Evolutionary conservation across 1,140 invertebrate genomes (phyloP).

Genomic region (Drosophila nigromelanica): DNA sequence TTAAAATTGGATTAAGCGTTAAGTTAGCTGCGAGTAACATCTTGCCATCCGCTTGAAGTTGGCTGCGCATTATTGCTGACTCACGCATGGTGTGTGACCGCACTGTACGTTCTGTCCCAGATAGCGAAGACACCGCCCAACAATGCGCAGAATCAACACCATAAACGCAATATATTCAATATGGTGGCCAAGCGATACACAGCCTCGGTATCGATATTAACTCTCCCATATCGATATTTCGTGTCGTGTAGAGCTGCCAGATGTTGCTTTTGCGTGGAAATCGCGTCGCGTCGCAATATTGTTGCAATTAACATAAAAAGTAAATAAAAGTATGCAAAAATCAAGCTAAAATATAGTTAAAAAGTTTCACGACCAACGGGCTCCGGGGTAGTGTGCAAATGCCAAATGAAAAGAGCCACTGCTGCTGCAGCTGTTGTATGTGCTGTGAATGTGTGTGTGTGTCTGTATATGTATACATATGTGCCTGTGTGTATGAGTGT

Average conservation of each 20-base stretch:
- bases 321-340: slow-evolving; percentile 42
- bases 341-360: slow-evolving; percentile 10
- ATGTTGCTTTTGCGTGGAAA: slow-evolving; percentile 39
- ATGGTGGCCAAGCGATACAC: slow-evolving; percentile 6
- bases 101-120: background rate
- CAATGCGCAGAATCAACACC: too few relatives aligned
- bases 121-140: background rate
- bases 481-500: slow-evolving; percentile 10
- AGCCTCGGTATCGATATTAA: slow-evolving; percentile 4
- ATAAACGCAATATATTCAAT: slow-evolving; percentile 6
- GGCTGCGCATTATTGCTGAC: slow-evolving; percentile 18
- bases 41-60: background rate
- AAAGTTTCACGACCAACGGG: slow-evolving; percentile 8
- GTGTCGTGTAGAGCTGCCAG: slow-evolving; percentile 33
- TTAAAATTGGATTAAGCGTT: background rate
- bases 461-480: slow-evolving; percentile 7
- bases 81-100: slow-evolving; percentile 9
- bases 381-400: slow-evolving; percentile 13
- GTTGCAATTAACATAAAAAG: slow-evolving; percentile 33
- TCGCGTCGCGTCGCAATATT: slow-evolving; percentile 50
- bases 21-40: slow-evolving; percentile 12
- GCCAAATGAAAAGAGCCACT: slow-evolving; percentile 37
- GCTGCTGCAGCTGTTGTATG: slow-evolving; percentile 48
- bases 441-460: slow-evolving; percentile 31
- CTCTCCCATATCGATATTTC: slow-evolving; percentile 18